phyloP scores from a whole-genome alignment of 1,140 invertebrate species.

The Calephelis nemesis region DNA sequence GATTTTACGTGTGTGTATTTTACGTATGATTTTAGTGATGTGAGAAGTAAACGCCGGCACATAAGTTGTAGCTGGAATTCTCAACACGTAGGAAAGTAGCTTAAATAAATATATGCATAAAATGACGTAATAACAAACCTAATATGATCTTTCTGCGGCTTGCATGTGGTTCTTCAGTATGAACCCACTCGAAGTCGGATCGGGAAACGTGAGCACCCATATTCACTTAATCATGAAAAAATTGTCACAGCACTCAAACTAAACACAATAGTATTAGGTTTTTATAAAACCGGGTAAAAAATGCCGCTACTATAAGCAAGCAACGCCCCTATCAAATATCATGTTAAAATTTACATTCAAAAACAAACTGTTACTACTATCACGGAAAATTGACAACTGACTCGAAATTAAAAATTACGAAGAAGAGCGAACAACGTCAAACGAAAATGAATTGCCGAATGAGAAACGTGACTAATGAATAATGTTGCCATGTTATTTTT shows the following conservation, averaged over 20 bases:
- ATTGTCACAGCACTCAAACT: background rate
- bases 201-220: constrained; percentile 72
- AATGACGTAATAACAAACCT: constrained; percentile 81
- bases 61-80: background rate
- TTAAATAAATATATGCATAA: constrained; percentile 19
- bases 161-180: constrained; percentile 99
- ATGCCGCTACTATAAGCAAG: constrained; percentile 2
- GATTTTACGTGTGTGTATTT: background rate
- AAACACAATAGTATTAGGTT: background rate
- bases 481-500: no score
- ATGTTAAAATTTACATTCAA: background rate
- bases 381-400: constrained; percentile 4
- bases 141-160: constrained; percentile 95
- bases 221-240: constrained; percentile 21
- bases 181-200: constrained; percentile 94
- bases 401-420: background rate
- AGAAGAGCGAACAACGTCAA: background rate
- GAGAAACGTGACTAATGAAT: no score
- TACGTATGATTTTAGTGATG: background rate
- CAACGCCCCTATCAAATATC: constrained; percentile 14
- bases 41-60: background rate
- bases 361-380: background rate
- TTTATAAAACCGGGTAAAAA: background rate
- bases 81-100: background rate
- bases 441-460: no score